Conservation (phyloP, 2,113 vertebrate species). For the Heterotilapia buettikoferi region DNA sequence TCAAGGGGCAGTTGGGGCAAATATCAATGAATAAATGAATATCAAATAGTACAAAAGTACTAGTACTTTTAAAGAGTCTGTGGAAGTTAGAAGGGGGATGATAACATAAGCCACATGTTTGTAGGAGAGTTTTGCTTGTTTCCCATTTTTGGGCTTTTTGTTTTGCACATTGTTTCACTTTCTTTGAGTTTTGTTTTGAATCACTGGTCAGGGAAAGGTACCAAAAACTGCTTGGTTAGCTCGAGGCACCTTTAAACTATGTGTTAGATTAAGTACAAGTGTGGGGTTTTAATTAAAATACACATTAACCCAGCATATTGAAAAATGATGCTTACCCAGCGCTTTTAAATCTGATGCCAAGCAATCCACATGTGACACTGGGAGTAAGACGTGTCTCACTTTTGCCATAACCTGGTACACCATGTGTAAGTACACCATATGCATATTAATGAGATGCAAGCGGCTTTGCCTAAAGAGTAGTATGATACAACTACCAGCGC, state of each 20-base stretch:
- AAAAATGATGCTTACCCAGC: background rate
- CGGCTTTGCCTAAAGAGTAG: background rate
- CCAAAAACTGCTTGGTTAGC: background rate
- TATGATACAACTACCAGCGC: background rate
- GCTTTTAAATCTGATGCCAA: background rate
- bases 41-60: background rate
- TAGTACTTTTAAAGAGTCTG: background rate
- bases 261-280: background rate
- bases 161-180: background rate
- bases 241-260: background rate
- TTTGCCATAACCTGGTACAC: background rate
- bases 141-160: background rate
- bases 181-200: background rate
- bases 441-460: background rate
- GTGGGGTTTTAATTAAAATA: background rate
- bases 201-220: background rate
- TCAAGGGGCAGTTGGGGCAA: background rate
- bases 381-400: background rate
- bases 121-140: background rate
- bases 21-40: background rate
- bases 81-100: accelerated
- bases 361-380: background rate
- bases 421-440: background rate
- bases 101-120: accelerated
- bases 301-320: background rate